Percentiles rank a stretch among this genome's conserved stretches.
Conservation (phyloP, 2,888 invertebrate species). For the Pristionchus mayeri region DNA sequence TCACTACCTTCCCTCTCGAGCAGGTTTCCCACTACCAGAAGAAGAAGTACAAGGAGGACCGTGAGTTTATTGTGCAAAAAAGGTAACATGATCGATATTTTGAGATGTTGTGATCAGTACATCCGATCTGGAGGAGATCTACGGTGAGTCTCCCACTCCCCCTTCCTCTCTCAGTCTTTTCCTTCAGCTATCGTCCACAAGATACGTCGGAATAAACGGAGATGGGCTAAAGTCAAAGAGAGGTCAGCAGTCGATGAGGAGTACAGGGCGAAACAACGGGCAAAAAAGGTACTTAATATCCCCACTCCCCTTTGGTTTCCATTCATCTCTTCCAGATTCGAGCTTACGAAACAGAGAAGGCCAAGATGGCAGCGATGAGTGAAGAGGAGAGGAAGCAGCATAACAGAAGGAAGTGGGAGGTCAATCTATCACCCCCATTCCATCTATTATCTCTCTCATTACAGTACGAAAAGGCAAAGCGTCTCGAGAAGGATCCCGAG, state of each 20-base stretch:
- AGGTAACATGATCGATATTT: not conserved
- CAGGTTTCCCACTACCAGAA: not conserved
- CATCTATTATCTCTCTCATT: not conserved
- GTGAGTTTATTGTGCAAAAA: not conserved
- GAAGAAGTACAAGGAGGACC: slow-evolving; percentile 17
- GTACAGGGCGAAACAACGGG: not conserved
- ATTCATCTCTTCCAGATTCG: not conserved
- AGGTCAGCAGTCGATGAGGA: not conserved
- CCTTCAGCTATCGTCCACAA: not conserved
- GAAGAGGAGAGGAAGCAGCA: not conserved
- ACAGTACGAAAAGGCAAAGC: not conserved
- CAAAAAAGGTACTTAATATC: not conserved
- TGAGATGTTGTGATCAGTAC: slow-evolving; percentile 19
- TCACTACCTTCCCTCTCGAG: slow-evolving; percentile 5
- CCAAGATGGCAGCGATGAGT: slow-evolving; percentile 11
- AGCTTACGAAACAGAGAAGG: not conserved
- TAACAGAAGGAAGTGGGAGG: not conserved
- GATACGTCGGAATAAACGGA: not conserved
- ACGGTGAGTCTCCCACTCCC: not conserved
- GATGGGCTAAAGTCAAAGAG: not conserved
- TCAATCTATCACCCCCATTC: no score
- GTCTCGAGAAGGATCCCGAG: not conserved
- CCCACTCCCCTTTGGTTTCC: not conserved
- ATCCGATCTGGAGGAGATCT: not conserved
- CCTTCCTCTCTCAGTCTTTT: not conserved